Base-by-base conservation (phyloP, 2,888 invertebrate species). In the Catocala fraxini region DNA sequence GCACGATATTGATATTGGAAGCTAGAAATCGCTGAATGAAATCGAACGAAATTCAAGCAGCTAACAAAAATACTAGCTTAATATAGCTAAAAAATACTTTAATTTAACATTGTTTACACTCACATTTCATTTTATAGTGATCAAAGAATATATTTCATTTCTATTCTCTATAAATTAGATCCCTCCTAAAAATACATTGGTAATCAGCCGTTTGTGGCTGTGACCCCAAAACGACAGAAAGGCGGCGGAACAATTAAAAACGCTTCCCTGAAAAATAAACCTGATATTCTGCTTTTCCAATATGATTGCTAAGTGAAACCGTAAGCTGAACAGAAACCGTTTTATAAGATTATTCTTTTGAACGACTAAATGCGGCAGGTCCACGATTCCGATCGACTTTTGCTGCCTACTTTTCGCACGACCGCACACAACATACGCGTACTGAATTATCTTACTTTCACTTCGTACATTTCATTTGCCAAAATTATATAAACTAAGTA, bases 231-330 rank as follows among this genome's bases (percentile, higher is more conserved):
- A 35, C 35, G 51, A 35, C 35, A n/a, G 34, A 5, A 35, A 35
- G 34, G 12, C 10, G 1, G 33, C 4, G 9, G 12, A 11, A 51
- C 34, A 51, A 57, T 57, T 33, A 51, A 45, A 57, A 51, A 57
- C 13, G 15, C 13, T 51, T 45, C 25, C 51, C 49, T 42, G 35
- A 56, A 56, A 57, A 25, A 49, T 42, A 11, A 34, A 34, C 35
- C 15, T 51, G 11, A 35, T 13, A 57, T 41, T 57, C 34, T 45
- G 51, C 13, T 51, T 51, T 57, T 43, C 43, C n/a, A 25, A 57
- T 41, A 42, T 52, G 15, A 52, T 57, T 51, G 57, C 57, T 45
- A 43, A 45, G 45, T 35, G 57, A 51, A 57, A 35, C 35, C 45
- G 15, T 45, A 57, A 45, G 45, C 51, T 43, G 51, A 45, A 57